A percentile compares a stretch with the other conserved stretches of the same genome.
These are phyloP conservation scores for Lipophrys pholis DNA, from an alignment of 2,113 vertebrate genomes.

Conservation along the genomic window DNA sequence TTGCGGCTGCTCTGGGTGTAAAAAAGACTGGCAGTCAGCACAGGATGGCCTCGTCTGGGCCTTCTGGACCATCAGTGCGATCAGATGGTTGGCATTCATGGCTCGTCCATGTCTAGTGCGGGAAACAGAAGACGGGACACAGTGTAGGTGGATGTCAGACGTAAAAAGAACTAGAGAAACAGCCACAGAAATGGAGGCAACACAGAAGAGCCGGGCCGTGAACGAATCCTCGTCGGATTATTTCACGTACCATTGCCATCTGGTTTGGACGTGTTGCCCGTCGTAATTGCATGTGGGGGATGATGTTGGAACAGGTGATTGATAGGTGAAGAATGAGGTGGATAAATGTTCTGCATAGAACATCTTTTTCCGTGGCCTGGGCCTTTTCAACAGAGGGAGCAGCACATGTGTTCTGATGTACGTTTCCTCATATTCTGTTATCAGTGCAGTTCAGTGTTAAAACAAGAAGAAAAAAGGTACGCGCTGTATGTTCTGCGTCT, in stretches of 20 bases:
- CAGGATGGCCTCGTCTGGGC: conserved; percentile 33
- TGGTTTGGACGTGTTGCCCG: neutral
- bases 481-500: conserved; percentile 30
- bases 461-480: conserved; percentile 17
- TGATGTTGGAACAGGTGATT: conserved; percentile 35
- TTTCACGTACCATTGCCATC: conserved; percentile 5
- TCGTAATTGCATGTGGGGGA: conserved; percentile 9
- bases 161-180: conserved; percentile 51
- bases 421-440: conserved; percentile 1
- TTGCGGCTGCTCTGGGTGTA: conserved; percentile 1
- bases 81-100: conserved; percentile 73
- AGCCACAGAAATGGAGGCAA: neutral
- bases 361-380: conserved; percentile 2
- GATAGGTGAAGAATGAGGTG: conserved; percentile 12
- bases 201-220: neutral
- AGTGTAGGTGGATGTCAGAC: conserved; percentile 47
- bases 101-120: conserved; percentile 24
- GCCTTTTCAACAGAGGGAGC: neutral
- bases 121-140: conserved; percentile 35
- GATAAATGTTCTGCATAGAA: neutral
- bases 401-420: neutral
- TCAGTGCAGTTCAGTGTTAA: neutral
- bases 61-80: conserved; percentile 59
- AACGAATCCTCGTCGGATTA: conserved; percentile 10
- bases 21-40: conserved; percentile 32